phyloP scores from a whole-genome alignment of 2,797 vertebrate genomes.

The Oryzias sinensis region DNA sequence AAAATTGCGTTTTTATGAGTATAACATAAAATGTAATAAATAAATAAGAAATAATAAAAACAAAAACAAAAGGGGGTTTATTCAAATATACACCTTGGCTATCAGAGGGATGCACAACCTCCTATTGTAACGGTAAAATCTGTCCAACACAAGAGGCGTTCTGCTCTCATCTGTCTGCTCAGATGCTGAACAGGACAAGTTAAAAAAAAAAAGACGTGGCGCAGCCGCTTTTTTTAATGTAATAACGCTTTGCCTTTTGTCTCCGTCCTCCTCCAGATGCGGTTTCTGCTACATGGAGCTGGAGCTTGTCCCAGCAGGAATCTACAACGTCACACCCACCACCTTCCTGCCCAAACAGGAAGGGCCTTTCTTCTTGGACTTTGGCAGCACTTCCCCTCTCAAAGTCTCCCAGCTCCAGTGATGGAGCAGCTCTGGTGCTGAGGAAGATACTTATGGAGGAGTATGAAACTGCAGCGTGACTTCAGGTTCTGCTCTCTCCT shows the following conservation, averaged over 20 bases:
- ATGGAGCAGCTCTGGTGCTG: conserved; percentile 37
- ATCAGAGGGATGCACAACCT: no score
- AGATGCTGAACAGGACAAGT: no score
- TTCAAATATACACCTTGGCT: no score
- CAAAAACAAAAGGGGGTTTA: no score
- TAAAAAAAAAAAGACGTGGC: no score
- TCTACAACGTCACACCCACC: conserved; percentile 94
- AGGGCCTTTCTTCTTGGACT: conserved; percentile 97
- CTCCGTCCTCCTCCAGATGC: conserved; percentile 77
- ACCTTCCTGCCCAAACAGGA: conserved; percentile 97
- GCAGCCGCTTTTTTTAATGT: no score
- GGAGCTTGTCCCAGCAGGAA: conserved; percentile 84
- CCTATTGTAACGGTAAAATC: no score
- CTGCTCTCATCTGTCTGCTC: no score
- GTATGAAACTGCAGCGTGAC: conserved; percentile 12
- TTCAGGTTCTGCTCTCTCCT: not conserved
- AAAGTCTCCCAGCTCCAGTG: conserved; percentile 92
- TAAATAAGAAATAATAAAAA: no score
- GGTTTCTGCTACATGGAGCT: conserved; percentile 95
- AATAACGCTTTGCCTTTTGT: not conserved
- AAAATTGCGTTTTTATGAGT: no score
- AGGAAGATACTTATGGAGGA: conserved; percentile 11
- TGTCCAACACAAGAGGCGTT: no score
- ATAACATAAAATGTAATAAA: no score
- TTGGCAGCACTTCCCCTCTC: conserved; percentile 81